Percentiles rank a stretch among this genome's conserved stretches.
Conservation (phyloP, 2,797 vertebrate species). For the Xiphophorus birchmanni region DNA sequence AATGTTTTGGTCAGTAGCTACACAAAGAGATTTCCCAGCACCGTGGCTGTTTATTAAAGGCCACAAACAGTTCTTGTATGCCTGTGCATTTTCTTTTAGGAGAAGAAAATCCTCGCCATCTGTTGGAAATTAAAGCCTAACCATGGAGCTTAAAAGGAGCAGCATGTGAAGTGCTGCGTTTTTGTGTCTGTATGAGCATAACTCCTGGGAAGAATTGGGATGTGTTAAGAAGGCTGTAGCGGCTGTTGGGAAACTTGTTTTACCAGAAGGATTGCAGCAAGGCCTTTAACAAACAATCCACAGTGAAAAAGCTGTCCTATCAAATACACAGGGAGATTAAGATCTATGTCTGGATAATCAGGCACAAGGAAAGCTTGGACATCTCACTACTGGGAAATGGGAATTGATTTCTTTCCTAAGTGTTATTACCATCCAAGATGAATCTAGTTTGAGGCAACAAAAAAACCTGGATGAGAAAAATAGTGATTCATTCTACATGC, state of each 20-base stretch:
- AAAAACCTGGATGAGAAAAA: conserved; percentile 70
- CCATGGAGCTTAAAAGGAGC: conserved; percentile 18
- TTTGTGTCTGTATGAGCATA: conserved; percentile 18
- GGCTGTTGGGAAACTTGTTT: conserved; percentile 74
- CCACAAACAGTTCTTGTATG: conserved; percentile 36
- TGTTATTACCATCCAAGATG: conserved; percentile 63
- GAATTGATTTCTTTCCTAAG: conserved; percentile 81
- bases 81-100: conserved; percentile 39
- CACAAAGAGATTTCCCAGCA: neutral
- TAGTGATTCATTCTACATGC: conserved; percentile 43
- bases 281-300: conserved; percentile 80
- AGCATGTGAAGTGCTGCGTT: conserved; percentile 14
- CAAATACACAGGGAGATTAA: conserved; percentile 81
- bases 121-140: conserved; percentile 63
- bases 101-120: conserved; percentile 61
- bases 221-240: conserved; percentile 22
- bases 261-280: conserved; percentile 76
- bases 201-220: conserved; percentile 8
- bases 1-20: conserved; percentile 30
- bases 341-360: conserved; percentile 77
- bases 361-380: conserved; percentile 65
- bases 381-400: conserved; percentile 71
- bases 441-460: conserved; percentile 72
- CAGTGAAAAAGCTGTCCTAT: conserved; percentile 73
- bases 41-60: conserved; percentile 20